Evolutionary conservation across 2,797 vertebrate species (phyloP).

Genomic region (Sebastiscus albofasciatus): DNA sequence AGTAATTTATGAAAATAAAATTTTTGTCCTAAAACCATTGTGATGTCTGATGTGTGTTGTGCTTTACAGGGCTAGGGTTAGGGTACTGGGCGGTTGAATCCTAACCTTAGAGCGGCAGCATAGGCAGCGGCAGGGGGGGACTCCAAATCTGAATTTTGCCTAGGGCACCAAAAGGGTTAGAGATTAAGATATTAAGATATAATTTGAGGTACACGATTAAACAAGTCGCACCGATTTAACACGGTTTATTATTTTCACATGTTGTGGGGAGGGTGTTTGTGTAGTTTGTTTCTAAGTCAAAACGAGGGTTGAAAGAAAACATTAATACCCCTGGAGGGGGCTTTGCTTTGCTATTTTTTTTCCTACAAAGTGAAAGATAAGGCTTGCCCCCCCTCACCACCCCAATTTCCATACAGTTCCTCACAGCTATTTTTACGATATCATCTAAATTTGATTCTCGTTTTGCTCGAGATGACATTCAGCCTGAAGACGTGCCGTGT

Average conservation of each 20-base stretch:
- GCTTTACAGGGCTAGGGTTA: too few species aligned
- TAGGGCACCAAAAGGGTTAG: too few species aligned
- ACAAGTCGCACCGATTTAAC: background rate
- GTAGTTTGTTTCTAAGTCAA: background rate
- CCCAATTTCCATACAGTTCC: background rate
- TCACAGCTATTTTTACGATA: background rate
- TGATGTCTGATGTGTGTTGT: too few species aligned
- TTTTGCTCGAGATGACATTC: slow-evolving; percentile 1
- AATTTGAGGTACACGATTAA: background rate
- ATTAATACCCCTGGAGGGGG: background rate
- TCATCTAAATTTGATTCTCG: slow-evolving; percentile 11
- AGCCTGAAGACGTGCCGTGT: background rate
- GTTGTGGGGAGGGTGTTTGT: background rate
- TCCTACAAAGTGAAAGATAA: background rate
- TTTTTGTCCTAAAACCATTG: too few species aligned
- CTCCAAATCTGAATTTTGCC: too few species aligned
- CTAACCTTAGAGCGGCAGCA: too few species aligned
- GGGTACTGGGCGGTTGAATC: too few species aligned
- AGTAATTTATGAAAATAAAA: too few species aligned
- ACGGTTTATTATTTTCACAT: background rate
- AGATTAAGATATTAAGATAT: background rate
- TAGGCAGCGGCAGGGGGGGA: too few species aligned
- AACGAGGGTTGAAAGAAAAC: background rate
- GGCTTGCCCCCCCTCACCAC: too few species aligned
- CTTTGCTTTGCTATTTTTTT: background rate